Evolutionary conservation across 2,888 invertebrate species (phyloP), one percentile per base, ranked within the genome.

Genomic region (Enchytraeus crypticus): DNA sequence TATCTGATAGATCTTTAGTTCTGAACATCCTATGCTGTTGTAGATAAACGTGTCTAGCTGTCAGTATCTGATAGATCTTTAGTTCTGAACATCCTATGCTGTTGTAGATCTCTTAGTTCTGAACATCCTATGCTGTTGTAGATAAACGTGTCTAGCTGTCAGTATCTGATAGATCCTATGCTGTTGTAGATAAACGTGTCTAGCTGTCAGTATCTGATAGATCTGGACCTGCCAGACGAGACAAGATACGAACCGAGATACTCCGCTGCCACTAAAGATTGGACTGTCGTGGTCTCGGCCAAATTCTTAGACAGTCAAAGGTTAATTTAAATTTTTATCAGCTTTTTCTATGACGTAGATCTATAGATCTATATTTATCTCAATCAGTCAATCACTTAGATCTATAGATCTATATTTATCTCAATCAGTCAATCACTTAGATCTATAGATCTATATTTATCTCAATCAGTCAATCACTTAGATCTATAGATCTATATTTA

Each of bases 171-270:
- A n/a, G n/a, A n/a, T n/a, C n/a, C n/a, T n/a, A n/a, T n/a, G n/a
- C n/a, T n/a, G n/a, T n/a, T n/a, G 8, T 85, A 91, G 84, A 84
- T 89, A 64, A 83, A 85, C 64, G 82, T 88, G 5, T 83, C 83
- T 0, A 84, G 85, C 58, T 93, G 93, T 73, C 87, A 93, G 81
- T 93, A 89, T 76, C 79, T 95, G 29, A 81, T 93, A 53, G 92
- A 93, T 80, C 84, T 90, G 5, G 89, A 91, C 77, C 79, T 86
- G 38, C 87, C 86, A 0, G 81, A 79, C 58, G 85, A 87, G 59
- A 86, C 87, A 0, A 73, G 80, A 0, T 75, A 86, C 49, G 89
- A 93, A 75, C 92, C 92, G 0, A 85, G 85, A 69, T 93, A 92
- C 81, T 83, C 87, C 23, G 82, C 83, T 34, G 83, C 85, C 67